Percentiles rank a stretch among this genome's conserved stretches.
Conservation (phyloP, 2,113 vertebrate species). For the Pteropus alecto region DNA sequence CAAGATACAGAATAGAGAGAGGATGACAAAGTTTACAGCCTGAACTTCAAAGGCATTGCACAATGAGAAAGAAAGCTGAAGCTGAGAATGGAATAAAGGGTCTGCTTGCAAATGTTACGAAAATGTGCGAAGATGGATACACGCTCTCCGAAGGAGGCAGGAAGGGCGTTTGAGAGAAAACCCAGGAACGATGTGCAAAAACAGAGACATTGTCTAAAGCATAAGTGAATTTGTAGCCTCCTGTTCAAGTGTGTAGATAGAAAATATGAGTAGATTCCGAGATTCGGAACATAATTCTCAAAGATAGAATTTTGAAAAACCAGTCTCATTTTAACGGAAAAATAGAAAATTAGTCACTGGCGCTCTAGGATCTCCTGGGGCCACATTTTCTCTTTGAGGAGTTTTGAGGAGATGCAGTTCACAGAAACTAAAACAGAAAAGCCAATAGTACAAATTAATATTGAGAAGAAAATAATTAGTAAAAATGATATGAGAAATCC, state of each 20-base stretch:
- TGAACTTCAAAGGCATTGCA: slow-evolving; percentile 65
- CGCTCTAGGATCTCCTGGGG: background rate
- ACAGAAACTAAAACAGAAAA: background rate
- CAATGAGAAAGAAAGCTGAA: slow-evolving; percentile 63
- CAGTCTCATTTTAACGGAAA: slow-evolving; percentile 18
- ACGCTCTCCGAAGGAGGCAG: slow-evolving; percentile 46
- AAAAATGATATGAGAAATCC: background rate
- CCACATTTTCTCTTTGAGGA: background rate
- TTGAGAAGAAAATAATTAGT: background rate
- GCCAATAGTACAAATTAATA: background rate
- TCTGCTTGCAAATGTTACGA: slow-evolving; percentile 45
- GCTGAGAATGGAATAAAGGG: slow-evolving; percentile 66
- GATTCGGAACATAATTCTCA: background rate
- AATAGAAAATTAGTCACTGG: slow-evolving; percentile 34
- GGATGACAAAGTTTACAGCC: slow-evolving; percentile 55
- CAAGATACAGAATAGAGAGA: slow-evolving; percentile 42
- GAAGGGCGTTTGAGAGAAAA: background rate
- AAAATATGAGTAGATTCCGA: background rate
- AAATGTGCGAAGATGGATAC: slow-evolving; percentile 29
- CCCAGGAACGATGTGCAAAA: background rate
- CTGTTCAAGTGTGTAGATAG: background rate
- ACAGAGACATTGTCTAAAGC: background rate
- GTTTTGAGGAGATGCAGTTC: background rate
- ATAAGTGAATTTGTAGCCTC: background rate
- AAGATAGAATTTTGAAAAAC: slow-evolving; percentile 24